Evolutionary conservation across 2,888 invertebrate species (phyloP).

Genomic region (Fabriciana adippe): DNA sequence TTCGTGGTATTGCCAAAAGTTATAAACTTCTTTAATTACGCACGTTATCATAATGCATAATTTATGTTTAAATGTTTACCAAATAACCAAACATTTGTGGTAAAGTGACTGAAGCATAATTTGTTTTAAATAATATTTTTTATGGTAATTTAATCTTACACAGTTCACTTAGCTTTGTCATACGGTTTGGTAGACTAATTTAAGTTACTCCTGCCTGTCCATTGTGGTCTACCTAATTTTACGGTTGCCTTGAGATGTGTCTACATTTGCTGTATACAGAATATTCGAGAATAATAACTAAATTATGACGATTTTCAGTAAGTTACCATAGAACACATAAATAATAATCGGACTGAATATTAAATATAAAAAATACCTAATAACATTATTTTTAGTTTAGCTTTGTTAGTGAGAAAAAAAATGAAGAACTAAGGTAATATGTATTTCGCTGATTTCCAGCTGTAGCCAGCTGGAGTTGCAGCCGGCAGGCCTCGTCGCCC

Average conservation of each 20-base stretch:
- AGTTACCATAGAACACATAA: background rate
- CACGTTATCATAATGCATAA: slow-evolving; percentile 4
- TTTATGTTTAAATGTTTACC: slow-evolving; percentile 11
- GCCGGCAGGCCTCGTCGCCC: too few species aligned
- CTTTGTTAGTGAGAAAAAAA: too few species aligned
- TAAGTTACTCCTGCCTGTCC: slow-evolving; percentile 20
- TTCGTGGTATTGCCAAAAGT: slow-evolving; percentile 14
- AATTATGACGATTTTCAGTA: background rate
- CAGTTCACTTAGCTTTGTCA: slow-evolving; percentile 15
- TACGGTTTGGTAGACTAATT: slow-evolving; percentile 13
- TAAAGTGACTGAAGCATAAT: background rate
- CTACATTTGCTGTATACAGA: slow-evolving; percentile 7
- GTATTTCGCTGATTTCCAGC: too few species aligned
- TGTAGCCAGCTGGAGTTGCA: too few species aligned
- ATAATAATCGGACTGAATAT: background rate
- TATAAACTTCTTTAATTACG: slow-evolving; percentile 14
- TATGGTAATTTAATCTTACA: slow-evolving; percentile 14
- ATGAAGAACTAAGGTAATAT: too few species aligned
- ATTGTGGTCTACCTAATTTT: slow-evolving; percentile 20
- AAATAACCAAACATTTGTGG: background rate
- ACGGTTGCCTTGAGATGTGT: slow-evolving; percentile 20
- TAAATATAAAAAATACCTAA: too few species aligned
- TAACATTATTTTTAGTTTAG: too few species aligned
- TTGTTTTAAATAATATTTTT: slow-evolving; percentile 11
- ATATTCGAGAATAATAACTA: slow-evolving; percentile 11